Evolutionary conservation across 2,888 invertebrate genomes (phyloP).

Genomic region (Rhaphigaster nebulosa): DNA sequence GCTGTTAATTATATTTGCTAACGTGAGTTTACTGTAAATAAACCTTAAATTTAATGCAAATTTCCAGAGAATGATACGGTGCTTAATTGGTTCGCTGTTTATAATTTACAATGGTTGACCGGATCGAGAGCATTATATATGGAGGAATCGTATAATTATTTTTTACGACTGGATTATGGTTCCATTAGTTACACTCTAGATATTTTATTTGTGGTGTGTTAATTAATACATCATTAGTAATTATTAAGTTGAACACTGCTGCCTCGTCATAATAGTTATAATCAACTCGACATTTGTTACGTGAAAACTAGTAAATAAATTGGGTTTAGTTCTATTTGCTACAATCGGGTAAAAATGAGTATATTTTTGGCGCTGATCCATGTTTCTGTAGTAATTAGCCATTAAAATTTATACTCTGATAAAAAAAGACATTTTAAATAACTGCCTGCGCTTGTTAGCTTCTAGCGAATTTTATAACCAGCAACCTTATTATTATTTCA

Average conservation of each 20-base stretch:
- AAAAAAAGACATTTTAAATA: too few species aligned
- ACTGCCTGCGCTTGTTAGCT: too few species aligned
- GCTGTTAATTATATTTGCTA: not conserved
- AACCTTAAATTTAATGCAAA: not conserved
- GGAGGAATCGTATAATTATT: not conserved
- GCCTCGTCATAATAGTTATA: not conserved
- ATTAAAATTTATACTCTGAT: not conserved
- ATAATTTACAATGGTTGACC: not conserved
- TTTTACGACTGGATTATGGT: not conserved
- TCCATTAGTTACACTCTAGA: not conserved
- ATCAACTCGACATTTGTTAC: not conserved
- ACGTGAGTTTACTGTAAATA: not conserved
- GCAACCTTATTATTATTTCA: too few species aligned
- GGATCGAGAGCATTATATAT: not conserved
- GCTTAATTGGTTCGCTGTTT: not conserved
- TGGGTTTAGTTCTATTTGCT: not conserved
- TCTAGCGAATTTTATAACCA: too few species aligned
- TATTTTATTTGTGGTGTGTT: not conserved
- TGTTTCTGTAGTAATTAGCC: not conserved
- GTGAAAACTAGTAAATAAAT: too few species aligned
- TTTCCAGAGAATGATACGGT: not conserved
- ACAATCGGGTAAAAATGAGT: rapidly evolving
- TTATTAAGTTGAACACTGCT: not conserved
- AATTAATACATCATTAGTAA: not conserved
- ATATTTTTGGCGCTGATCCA: not conserved